Conservation (phyloP, 37 sponge, comb jelly and placozoan genomes). For the Diacarnus erythraeanus region DNA sequence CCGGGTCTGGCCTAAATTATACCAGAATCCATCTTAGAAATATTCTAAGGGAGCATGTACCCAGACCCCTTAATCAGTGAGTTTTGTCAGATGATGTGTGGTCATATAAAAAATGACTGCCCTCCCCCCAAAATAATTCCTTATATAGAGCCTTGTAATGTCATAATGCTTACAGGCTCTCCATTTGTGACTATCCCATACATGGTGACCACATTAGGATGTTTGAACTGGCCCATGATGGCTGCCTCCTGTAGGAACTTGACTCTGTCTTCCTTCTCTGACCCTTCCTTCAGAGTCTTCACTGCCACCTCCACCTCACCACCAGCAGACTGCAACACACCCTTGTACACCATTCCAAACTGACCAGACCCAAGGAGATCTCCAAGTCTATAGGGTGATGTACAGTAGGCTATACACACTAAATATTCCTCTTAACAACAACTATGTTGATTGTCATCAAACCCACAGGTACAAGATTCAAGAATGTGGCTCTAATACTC, state of each 20-base stretch:
- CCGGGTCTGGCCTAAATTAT: no score
- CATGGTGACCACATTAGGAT: constrained; percentile 17
- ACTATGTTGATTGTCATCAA: not conserved
- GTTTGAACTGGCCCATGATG: constrained; percentile 22
- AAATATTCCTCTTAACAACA: no score
- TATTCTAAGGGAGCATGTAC: no score
- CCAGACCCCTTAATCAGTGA: no score
- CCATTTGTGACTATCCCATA: constrained; percentile 11
- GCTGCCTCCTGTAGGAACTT: constrained; percentile 28
- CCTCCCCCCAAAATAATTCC: not conserved
- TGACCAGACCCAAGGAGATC: constrained; percentile 25
- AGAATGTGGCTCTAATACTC: not conserved
- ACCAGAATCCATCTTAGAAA: no score
- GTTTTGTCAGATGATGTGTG: no score
- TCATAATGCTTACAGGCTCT: constrained; percentile 9
- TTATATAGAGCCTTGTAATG: no score
- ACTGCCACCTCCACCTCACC: constrained; percentile 33
- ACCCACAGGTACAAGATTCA: not conserved
- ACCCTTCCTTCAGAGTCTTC: constrained; percentile 32
- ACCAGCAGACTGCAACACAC: constrained; percentile 4
- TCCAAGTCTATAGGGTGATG: not conserved
- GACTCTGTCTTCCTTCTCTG: constrained; percentile 14
- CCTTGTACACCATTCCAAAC: constrained; percentile 20
- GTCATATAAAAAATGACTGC: no score
- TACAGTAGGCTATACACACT: no score